These are phyloP conservation scores for Bedellia somnulentella DNA, from an alignment of 2,888 invertebrate genomes.

Conservation along the genomic window DNA sequence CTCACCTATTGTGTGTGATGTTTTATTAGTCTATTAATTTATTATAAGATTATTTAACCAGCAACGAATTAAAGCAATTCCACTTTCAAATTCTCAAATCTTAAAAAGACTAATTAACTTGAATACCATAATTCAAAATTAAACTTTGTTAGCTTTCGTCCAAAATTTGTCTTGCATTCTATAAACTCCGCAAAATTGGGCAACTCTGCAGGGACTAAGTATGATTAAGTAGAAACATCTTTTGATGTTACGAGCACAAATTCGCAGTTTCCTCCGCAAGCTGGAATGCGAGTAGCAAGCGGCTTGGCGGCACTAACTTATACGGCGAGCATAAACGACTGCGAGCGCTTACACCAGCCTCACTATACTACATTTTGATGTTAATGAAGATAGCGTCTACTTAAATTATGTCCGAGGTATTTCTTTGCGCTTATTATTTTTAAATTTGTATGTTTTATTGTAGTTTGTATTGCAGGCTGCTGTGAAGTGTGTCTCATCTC, in stretches of 20 bases:
- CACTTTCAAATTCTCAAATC: too few relatives aligned
- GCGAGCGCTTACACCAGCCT: conserved; percentile 13
- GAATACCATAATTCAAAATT: too few relatives aligned
- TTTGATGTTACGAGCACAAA: conserved; percentile 20
- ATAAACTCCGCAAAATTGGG: conserved; percentile 11
- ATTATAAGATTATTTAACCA: too few relatives aligned
- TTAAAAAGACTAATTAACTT: too few relatives aligned
- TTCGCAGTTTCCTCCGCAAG: conserved; percentile 16
- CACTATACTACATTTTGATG: conserved; percentile 15
- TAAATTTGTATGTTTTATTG: too few relatives aligned
- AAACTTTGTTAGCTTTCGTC: conserved; percentile 11
- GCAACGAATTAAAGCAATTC: too few relatives aligned
- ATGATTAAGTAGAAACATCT: conserved; percentile 25
- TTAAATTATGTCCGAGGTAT: too few relatives aligned
- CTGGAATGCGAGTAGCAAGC: conserved; percentile 12
- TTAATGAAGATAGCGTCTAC: conserved; percentile 9
- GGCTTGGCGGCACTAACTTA: conserved; percentile 14
- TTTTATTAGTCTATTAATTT: too few relatives aligned
- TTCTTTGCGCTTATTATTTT: too few relatives aligned
- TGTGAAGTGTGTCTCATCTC: conserved; percentile 54
- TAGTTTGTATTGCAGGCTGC: conserved; percentile 32
- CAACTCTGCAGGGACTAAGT: conserved; percentile 17
- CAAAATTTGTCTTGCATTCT: too few relatives aligned
- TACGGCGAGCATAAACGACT: conserved; percentile 16
- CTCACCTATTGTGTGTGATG: too few relatives aligned